These are phyloP conservation scores for Trachythela sp. DNA, from an alignment of 64 coral and sea anemone genomes.

Conservation along the genomic window DNA sequence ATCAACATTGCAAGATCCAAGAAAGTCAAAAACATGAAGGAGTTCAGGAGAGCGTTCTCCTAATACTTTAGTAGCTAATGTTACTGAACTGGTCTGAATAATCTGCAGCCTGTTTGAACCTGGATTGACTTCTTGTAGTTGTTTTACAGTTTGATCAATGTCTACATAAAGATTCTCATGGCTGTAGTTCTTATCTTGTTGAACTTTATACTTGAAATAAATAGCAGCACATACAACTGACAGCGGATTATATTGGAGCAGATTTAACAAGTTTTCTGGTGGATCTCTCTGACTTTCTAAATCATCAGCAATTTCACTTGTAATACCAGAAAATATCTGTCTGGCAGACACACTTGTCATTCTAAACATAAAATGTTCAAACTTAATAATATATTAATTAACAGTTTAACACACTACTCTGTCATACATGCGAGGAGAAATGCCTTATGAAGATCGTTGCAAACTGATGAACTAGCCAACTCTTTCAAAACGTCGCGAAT, in stretches of 20 bases:
- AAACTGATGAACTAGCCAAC: too few relatives aligned
- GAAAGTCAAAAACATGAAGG: slow-evolving; percentile 13
- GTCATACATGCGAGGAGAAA: too few relatives aligned
- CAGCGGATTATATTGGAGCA: slow-evolving; percentile 8
- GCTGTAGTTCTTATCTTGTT: neutral
- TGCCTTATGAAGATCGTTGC: too few relatives aligned
- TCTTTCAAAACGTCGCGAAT: too few relatives aligned
- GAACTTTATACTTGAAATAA: neutral
- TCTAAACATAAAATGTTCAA: neutral
- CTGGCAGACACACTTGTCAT: neutral
- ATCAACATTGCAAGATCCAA: neutral
- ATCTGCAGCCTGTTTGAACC: neutral
- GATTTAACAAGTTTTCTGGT: neutral
- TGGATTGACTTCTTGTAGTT: neutral
- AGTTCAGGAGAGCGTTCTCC: neutral
- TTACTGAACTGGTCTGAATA: slow-evolving; percentile 19
- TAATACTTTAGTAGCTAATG: neutral
- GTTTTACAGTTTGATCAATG: neutral
- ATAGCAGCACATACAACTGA: neutral
- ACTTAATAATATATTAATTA: neutral
- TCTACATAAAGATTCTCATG: neutral
- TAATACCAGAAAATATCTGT: neutral
- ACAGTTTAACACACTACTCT: too few relatives aligned
- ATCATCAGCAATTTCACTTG: neutral
- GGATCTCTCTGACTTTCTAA: neutral